Base-by-base conservation (phyloP, 2,113 vertebrate species). In the Speoplatyrhinus poulsoni region DNA sequence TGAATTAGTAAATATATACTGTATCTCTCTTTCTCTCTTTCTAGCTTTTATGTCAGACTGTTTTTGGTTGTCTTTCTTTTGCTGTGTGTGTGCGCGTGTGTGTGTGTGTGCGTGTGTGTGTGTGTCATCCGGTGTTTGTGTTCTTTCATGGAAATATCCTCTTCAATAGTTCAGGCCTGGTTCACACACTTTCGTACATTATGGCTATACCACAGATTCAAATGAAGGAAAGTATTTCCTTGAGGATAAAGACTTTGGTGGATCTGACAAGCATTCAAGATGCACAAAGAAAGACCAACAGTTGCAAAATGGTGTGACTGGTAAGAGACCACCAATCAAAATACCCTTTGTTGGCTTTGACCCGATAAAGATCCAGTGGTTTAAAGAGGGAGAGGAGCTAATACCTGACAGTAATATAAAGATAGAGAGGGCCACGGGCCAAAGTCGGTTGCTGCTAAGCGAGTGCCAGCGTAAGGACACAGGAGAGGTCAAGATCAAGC, bases 401-500 rank as follows among this genome's bases (percentile, higher is more conserved):
- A 77, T 54, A 0, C 81, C 91, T 4, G 83, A 90, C 67, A 46
- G 58, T 8, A 83, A 87, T 47, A 74, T 90, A 46, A 92, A 71
- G 65, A 85, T 94, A 46, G 92, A 95, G 64, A 93, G 84, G 66
- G 88, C 84, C 7, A 79, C 88, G 0, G 76, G 71, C 68, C 92
- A 89, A 67, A 93, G 93, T 3, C 87, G 82, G 2, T 83, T 98
- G 61, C 91, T 91, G 53, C 88, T 97, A 70, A 88, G 88, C 84
- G 95, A 89, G 33, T 82, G 91, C 0, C 67, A 91, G 74, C 93
- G 95, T 54, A 95, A 90, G 73, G 92, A 96, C 70, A 73, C 85
- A 0, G 96, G 95, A 67, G 93, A 89, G 69, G 92, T 98, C 82
- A 94, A 93, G 84, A 81, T 96, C 83, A 95, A 89, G 58, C 88